These are phyloP conservation scores for Shinisaurus crocodilurus DNA, from an alignment of 2,113 vertebrate genomes.

Conservation along the genomic window DNA sequence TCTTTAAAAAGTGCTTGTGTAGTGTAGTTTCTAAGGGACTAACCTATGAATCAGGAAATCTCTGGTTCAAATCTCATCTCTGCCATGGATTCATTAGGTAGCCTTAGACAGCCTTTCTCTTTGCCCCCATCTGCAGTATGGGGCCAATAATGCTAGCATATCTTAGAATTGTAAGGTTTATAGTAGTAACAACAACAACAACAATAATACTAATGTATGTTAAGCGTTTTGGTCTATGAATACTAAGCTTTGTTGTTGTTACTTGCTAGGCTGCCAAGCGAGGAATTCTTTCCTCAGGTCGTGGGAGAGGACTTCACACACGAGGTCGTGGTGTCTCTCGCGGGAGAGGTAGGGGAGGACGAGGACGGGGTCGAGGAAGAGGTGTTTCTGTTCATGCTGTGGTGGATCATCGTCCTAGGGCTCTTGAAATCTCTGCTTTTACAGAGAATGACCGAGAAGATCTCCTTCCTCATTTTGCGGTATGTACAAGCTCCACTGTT, in stretches of 20 bases:
- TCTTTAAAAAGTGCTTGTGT: background rate
- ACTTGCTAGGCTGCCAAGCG: conserved; percentile 89
- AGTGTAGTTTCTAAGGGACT: background rate
- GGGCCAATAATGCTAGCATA: background rate
- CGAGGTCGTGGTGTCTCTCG: conserved; percentile 84
- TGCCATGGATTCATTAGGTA: background rate
- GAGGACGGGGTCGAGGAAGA: conserved; percentile 85
- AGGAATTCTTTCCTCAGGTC: conserved; percentile 88
- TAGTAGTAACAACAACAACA: background rate
- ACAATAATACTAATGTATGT: background rate
- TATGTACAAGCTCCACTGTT: conserved; percentile 74
- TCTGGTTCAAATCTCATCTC: background rate
- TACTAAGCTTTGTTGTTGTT: background rate
- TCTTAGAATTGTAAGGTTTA: background rate
- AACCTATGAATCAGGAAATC: background rate
- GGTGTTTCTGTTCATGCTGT: conserved; percentile 85
- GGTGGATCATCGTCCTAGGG: conserved; percentile 93
- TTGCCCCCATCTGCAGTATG: background rate
- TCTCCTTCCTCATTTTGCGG: conserved; percentile 96
- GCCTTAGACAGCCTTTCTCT: background rate
- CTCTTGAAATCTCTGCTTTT: conserved; percentile 91
- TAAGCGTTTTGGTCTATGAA: background rate
- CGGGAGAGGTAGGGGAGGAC: conserved; percentile 84
- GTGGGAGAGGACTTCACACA: conserved; percentile 84
- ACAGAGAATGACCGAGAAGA: conserved; percentile 88